Conservation (phyloP, 2,113 vertebrate species). For the Amphiprion percula region DNA sequence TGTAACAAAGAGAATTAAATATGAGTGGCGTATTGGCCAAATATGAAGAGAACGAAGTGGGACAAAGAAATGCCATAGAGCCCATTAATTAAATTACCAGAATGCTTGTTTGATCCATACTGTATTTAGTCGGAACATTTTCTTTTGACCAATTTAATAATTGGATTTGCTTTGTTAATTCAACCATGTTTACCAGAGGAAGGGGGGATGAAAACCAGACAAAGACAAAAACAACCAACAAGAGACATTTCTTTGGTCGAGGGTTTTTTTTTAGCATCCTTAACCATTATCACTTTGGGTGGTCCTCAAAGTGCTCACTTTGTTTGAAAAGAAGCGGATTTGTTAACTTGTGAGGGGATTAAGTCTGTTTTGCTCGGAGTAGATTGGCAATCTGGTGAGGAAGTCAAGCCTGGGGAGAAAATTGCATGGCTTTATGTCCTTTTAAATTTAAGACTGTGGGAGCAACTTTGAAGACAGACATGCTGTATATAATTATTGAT, state of each 20-base stretch:
- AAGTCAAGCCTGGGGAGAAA: conserved; percentile 19
- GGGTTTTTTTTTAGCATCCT: conserved; percentile 1
- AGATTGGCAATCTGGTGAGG: conserved; percentile 41
- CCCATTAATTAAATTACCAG: conserved; percentile 62
- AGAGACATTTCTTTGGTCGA: neutral
- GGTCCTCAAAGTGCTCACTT: conserved; percentile 25
- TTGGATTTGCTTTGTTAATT: conserved; percentile 9
- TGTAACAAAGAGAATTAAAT: conserved; percentile 68
- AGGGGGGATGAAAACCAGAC: neutral
- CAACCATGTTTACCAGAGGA: conserved; percentile 1
- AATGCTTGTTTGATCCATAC: conserved; percentile 41
- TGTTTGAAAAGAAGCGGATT: conserved; percentile 34
- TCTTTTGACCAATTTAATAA: conserved; percentile 24
- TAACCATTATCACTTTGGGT: neutral
- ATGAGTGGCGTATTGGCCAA: conserved; percentile 68
- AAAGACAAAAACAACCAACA: neutral
- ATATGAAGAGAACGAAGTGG: conserved; percentile 53
- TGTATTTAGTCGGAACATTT: conserved; percentile 22
- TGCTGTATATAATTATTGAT: neutral
- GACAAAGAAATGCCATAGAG: conserved; percentile 38
- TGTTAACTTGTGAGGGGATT: conserved; percentile 44
- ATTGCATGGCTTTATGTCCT: neutral
- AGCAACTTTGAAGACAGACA: neutral
- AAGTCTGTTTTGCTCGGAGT: conserved; percentile 34
- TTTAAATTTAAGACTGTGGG: neutral